Evolutionary conservation across 2,113 vertebrate genomes (phyloP).

Genomic region (Nansenia antarctica): DNA sequence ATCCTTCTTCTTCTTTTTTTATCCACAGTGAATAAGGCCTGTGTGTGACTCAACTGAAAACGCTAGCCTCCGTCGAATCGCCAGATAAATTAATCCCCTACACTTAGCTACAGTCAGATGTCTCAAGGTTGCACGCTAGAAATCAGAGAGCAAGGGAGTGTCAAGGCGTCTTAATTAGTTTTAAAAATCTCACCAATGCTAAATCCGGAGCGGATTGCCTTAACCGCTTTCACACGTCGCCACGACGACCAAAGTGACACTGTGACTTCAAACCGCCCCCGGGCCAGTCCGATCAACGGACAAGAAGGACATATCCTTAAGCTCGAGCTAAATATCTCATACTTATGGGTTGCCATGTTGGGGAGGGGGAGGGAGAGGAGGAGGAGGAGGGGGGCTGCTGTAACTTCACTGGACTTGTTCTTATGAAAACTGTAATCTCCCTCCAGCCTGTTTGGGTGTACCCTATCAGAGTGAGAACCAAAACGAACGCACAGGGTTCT

Average conservation of each 20-base stretch:
- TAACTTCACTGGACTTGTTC: slow-evolving; percentile 10
- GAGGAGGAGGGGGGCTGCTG: too few relatives aligned
- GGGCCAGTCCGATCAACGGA: too few relatives aligned
- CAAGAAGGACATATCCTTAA: slow-evolving; percentile 31
- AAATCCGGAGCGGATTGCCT: slow-evolving; percentile 8
- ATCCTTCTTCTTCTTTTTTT: slow-evolving; percentile 53
- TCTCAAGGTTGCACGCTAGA: slow-evolving; percentile 23
- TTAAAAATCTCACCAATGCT: slow-evolving; percentile 18
- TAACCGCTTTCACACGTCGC: slow-evolving; percentile 13
- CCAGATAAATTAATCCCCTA: slow-evolving; percentile 2
- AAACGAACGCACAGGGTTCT: slow-evolving; percentile 14
- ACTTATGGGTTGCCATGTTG: slow-evolving; percentile 30
- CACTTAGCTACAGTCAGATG: slow-evolving; percentile 34
- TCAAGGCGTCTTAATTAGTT: slow-evolving; percentile 40
- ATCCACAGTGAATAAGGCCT: slow-evolving; percentile 16
- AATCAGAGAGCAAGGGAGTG: slow-evolving; percentile 26
- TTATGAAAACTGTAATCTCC: background rate
- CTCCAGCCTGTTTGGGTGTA: background rate
- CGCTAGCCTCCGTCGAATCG: slow-evolving; percentile 51
- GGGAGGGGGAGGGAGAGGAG: too few relatives aligned
- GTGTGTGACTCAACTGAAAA: slow-evolving; percentile 57
- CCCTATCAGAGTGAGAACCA: background rate
- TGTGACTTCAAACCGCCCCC: background rate
- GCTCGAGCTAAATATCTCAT: slow-evolving; percentile 25
- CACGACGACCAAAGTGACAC: background rate